Percentiles rank a stretch among this genome's conserved stretches.
phyloP scores from a whole-genome alignment of 2,113 vertebrate genomes.

The Hemicordylus capensis region DNA sequence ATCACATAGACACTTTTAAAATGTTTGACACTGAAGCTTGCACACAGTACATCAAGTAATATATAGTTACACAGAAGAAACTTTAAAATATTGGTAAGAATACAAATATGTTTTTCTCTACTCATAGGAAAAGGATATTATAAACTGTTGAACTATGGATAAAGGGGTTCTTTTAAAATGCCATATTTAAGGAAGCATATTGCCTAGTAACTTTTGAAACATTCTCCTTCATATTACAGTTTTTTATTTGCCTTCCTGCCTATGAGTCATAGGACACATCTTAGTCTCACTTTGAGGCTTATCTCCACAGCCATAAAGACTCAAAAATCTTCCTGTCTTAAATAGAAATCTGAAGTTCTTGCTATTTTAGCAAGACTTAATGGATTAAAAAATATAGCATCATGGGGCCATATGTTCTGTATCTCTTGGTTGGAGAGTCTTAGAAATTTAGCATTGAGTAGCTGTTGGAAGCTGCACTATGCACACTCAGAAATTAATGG shows the following conservation, averaged over 20 bases:
- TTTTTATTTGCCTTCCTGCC: slow-evolving; percentile 2
- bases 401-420: neutral
- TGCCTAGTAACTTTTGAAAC: neutral
- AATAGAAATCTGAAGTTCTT: slow-evolving; percentile 4
- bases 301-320: slow-evolving; percentile 11
- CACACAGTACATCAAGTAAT: neutral
- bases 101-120: neutral
- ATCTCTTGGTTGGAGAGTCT: neutral
- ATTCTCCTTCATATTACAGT: neutral
- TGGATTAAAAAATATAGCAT: neutral
- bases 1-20: neutral
- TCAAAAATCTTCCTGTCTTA: neutral
- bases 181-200: neutral
- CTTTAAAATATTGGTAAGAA: neutral
- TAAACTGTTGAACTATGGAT: neutral
- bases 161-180: neutral
- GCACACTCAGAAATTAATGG: slow-evolving; percentile 61
- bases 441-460: slow-evolving; percentile 46
- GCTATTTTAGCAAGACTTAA: slow-evolving; percentile 1
- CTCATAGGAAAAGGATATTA: neutral
- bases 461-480: slow-evolving; percentile 47
- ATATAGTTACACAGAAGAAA: too few relatives aligned
- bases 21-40: neutral
- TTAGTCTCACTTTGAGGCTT: neutral
- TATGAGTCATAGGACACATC: neutral